Conservation (phyloP, 2,113 vertebrate genomes). For the Lophius piscatorius region DNA sequence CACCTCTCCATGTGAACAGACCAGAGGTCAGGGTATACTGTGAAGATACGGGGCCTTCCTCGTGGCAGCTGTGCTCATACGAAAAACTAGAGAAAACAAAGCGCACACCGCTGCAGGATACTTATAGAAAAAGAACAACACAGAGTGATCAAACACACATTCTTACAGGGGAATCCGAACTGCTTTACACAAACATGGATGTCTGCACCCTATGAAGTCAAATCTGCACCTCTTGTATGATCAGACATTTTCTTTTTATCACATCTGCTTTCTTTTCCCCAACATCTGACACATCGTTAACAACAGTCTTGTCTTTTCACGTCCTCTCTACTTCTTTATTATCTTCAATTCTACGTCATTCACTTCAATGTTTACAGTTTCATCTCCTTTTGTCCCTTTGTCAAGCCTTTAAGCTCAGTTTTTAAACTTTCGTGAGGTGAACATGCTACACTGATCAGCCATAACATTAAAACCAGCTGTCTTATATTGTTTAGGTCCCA, state of each 20-base stretch:
- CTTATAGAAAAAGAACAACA: conserved; percentile 27
- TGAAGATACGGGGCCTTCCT: conserved; percentile 12
- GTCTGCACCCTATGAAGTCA: background rate
- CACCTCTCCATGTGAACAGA: conserved; percentile 42
- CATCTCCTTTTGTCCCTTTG: conserved; percentile 10
- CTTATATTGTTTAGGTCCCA: too few relatives aligned
- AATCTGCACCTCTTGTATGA: conserved; percentile 5
- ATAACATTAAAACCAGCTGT: too few relatives aligned
- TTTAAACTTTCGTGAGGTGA: too few relatives aligned
- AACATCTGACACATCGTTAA: conserved; percentile 10
- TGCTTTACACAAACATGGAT: background rate
- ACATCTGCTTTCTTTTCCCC: conserved; percentile 11
- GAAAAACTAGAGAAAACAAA: conserved; percentile 47
- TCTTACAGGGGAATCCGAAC: too few relatives aligned
- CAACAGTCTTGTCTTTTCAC: conserved; percentile 41
- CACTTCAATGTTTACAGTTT: conserved; percentile 41
- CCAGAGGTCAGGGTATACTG: conserved; percentile 39
- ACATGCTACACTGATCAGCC: too few relatives aligned
- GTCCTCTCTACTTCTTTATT: conserved; percentile 44
- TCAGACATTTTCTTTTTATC: conserved; percentile 20
- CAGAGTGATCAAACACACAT: conserved; percentile 19
- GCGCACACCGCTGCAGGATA: conserved; percentile 18
- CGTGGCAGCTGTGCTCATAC: conserved; percentile 4
- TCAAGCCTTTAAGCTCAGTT: conserved; percentile 3
- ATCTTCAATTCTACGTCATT: conserved; percentile 21